Percentiles rank a stretch among this genome's conserved stretches.
phyloP scores from a whole-genome alignment of 2,113 vertebrate species.

The Odontesthes bonariensis region DNA sequence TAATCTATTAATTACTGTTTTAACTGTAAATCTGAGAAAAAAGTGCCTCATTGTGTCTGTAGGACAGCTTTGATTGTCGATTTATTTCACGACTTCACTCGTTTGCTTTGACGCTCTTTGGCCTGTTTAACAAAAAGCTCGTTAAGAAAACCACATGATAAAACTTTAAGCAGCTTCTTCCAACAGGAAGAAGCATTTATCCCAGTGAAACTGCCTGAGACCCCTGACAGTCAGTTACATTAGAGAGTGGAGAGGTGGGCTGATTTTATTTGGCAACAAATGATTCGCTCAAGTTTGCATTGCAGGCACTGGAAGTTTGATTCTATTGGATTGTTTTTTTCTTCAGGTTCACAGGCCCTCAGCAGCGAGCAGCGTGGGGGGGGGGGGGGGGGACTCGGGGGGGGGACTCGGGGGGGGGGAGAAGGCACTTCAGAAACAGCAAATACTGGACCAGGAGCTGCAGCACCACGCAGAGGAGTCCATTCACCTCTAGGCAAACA shows the following conservation, averaged over 20 bases:
- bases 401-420: slow-evolving; percentile 21
- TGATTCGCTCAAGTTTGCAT: slow-evolving; percentile 35
- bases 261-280: slow-evolving; percentile 4
- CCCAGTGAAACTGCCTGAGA: too few species aligned
- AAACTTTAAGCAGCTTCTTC: too few species aligned
- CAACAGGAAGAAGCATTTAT: background rate
- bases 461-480: slow-evolving; percentile 17
- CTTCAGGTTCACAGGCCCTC: slow-evolving; percentile 1
- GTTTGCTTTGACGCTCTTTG: background rate
- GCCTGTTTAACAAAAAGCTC: background rate
- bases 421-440: slow-evolving; percentile 75
- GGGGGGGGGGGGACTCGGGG: slow-evolving; percentile 22
- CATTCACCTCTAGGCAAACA: slow-evolving; percentile 78
- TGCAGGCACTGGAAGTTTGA: slow-evolving; percentile 43
- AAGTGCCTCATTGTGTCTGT: too few species aligned
- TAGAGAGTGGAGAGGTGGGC: background rate
- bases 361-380: background rate
- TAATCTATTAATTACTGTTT: too few species aligned
- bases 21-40: too few species aligned
- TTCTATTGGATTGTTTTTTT: slow-evolving; percentile 21
- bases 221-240: background rate
- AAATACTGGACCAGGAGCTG: slow-evolving; percentile 26
- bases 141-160: background rate
- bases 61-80: too few species aligned
- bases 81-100: too few species aligned